Base-by-base conservation (phyloP, 2,113 vertebrate genomes). In the Epinephelus fuscoguttatus region DNA sequence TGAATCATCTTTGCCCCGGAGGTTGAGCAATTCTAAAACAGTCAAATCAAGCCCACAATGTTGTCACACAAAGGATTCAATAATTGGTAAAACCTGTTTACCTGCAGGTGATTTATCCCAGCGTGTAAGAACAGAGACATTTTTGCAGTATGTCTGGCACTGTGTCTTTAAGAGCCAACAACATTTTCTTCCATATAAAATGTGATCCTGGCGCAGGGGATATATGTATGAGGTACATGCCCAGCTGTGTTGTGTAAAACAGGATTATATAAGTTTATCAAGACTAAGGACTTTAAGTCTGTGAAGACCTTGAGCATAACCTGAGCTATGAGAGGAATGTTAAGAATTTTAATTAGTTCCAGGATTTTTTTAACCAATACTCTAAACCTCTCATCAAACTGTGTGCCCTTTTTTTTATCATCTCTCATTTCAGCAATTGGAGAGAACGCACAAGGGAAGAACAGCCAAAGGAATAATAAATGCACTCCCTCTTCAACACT, bases 291-390 rank as follows among this genome's bases (percentile, higher is more conserved):
- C 89, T 92, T 94, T 80, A 94, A 94, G 84, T 93, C 89, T 80
- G 90, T 17, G 59, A 93, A 93, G 91, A 93, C 92, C 86, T 91
- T 90, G 83, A 93, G 90, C 82, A 94, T 88, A 92, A 93, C 93
- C 84, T 83, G 83, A 81, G 84, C 84, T 87, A 95, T 93, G 93
- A 92, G 60, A 66, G 86, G 94, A 94, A 96, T 96, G 94, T 70
- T n/a, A 50, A 86, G 94, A 93, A 96, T 95, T 94, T 95, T 95
- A 94, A 96, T 95, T 87, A 91, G 87, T 93, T 91, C 89, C 94
- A 95, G 93, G 86, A 94, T 89, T 66, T 75, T 50, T 87, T 90
- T 70, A 79, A 92, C 85, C 71, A 87, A 91, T 81, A 70, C 73
- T 62, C 75, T 78, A 33, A 84, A 89, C 79, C 66, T 69, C 84